Conservation (phyloP, 2,113 vertebrate species). For the Peucedramus taeniatus region DNA sequence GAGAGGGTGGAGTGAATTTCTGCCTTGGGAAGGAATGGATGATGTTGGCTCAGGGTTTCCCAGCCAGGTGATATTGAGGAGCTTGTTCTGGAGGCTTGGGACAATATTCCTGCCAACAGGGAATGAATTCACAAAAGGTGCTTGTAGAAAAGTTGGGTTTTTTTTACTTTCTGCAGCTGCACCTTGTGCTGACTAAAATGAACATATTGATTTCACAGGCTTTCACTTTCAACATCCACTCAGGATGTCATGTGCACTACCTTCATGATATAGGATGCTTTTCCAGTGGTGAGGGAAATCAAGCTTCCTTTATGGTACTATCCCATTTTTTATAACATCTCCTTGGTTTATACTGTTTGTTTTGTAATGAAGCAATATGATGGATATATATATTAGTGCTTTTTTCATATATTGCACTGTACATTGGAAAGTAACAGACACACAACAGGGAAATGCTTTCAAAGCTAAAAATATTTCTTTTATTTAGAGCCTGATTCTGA, state of each 20-base stretch:
- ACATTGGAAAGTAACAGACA: not conserved
- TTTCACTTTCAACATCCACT: not conserved
- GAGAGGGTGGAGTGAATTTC: not conserved
- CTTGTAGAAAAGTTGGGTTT: not conserved
- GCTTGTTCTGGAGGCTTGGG: not conserved
- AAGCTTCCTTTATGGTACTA: not conserved
- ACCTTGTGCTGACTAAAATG: not conserved
- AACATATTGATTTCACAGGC: not conserved
- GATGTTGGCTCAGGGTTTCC: not conserved
- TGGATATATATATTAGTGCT: not conserved
- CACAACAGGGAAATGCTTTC: not conserved
- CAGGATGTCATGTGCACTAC: not conserved
- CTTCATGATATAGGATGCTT: not conserved
- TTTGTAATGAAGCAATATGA: not conserved
- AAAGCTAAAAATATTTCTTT: not conserved
- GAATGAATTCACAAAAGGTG: not conserved
- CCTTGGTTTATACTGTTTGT: constrained; percentile 39
- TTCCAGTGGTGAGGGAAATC: not conserved
- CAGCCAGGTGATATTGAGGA: not conserved
- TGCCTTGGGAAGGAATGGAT: not conserved
- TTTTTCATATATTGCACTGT: constrained; percentile 19
- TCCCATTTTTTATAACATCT: constrained; percentile 14
- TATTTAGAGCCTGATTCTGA: not conserved
- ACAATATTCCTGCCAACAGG: not conserved
- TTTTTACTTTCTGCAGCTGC: not conserved